Conservation (phyloP, 2,888 invertebrate species). For the Thereva unica region DNA sequence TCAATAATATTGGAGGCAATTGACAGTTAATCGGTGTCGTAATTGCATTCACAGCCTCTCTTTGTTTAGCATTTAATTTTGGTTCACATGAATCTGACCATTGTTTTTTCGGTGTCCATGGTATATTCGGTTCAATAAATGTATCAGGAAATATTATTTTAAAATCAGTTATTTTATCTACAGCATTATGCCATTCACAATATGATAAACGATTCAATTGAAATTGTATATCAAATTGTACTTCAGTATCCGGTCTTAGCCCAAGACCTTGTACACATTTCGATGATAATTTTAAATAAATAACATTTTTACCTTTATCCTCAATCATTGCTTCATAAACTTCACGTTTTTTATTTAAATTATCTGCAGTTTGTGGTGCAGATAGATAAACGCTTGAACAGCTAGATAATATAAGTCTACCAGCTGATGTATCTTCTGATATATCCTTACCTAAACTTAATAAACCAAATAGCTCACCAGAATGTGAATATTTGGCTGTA, state of each 20-base stretch:
- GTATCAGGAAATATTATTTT: slow-evolving; percentile 74
- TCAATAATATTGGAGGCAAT: slow-evolving; percentile 72
- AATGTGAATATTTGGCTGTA: slow-evolving; percentile 75
- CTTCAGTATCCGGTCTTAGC: slow-evolving; percentile 66
- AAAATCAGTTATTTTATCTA: slow-evolving; percentile 74
- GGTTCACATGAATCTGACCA: slow-evolving; percentile 68
- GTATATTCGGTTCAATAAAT: slow-evolving; percentile 66
- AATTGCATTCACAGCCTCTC: slow-evolving; percentile 77
- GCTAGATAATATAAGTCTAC: slow-evolving; percentile 75
- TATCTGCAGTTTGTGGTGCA: slow-evolving; percentile 44
- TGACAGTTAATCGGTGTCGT: slow-evolving; percentile 66
- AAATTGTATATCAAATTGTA: slow-evolving; percentile 76
- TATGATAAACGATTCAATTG: slow-evolving; percentile 78
- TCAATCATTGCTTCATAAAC: slow-evolving; percentile 78
- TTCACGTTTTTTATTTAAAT: slow-evolving; percentile 53
- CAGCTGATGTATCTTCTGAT: slow-evolving; percentile 81
- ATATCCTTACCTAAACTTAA: slow-evolving; percentile 73
- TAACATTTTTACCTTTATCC: slow-evolving; percentile 78
- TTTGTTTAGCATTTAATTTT: slow-evolving; percentile 75
- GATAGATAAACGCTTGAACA: slow-evolving; percentile 72
- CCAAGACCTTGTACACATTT: slow-evolving; percentile 67
- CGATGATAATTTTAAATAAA: slow-evolving; percentile 73
- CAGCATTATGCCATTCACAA: slow-evolving; percentile 83
- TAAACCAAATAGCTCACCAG: slow-evolving; percentile 76
- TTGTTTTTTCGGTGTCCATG: slow-evolving; percentile 71